Base-by-base conservation (phyloP, 2,888 invertebrate genomes). In the Trissolcus brochymenae region DNA sequence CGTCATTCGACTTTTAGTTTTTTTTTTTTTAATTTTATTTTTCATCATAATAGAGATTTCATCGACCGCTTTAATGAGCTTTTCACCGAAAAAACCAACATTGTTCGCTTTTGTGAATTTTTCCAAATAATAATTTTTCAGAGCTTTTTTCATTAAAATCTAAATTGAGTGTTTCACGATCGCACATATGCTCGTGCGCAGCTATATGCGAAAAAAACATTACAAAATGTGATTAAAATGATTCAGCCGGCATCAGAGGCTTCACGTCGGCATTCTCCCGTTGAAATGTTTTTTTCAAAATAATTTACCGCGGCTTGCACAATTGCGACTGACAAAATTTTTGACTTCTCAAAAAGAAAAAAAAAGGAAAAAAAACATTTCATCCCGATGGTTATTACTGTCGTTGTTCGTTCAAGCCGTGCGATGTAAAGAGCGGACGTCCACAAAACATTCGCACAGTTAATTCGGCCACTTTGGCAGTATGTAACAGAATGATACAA, bases 181-280 rank as follows among this genome's bases (percentile, higher is more conserved):
- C 14, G 16, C 6, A 13, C 6, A 14, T 46, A 46, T 2, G 3
- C 6, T 3, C 13, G 9, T 4, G 9, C 46, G 13, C 14, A 46
- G n/a, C 14, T 11, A 35, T 35, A 9, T 35, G 9, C 35, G n/a
- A n/a, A n/a, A 35, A 11, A 9, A 6, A 35, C 35, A 55, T 70
- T 65, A 65, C 66, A 67, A 40, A 67, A 62, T 53, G 54, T 64
- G 59, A 68, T 68, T 75, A 68, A 68, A 75, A 68, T 75, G 54
- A 75, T 75, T 74, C 57, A 56, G 46, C 35, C 9, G 35, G 11
- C 35, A n/a, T n/a, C n/a, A 35, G 35, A 35, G 35, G 11, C 35
- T 35, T 7, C 35, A 9, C 35, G 35, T 35, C 35, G 11, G 9
- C 9, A 1, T 29, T 53, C 53, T 51, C 6, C 53, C 61, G 29